Evolutionary conservation across 2,888 invertebrate species (phyloP).

Genomic region (Isoperla grammatica): DNA sequence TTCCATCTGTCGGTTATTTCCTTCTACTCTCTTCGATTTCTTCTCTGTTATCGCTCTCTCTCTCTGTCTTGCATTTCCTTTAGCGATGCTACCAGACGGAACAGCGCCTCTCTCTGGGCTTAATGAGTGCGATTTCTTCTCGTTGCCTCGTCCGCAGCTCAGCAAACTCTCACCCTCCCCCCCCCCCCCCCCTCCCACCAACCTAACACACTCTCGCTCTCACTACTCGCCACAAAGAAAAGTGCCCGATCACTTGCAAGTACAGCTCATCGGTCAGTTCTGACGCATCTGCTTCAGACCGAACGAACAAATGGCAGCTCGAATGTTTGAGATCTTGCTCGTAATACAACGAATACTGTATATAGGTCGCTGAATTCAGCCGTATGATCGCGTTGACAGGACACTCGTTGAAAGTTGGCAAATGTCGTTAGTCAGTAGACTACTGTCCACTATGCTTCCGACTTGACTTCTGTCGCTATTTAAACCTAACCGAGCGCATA

Average conservation of each 20-base stretch:
- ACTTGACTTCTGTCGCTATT: background rate
- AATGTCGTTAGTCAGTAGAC: no score
- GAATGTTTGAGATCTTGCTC: no score
- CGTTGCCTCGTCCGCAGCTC: conserved; percentile 1
- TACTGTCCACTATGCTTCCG: no score
- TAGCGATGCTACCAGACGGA: conserved; percentile 13
- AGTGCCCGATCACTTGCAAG: no score
- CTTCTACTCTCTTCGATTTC: conserved; percentile 5
- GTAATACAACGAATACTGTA: no score
- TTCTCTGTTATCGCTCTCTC: background rate
- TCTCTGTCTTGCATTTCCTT: conserved; percentile 13
- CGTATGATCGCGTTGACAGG: no score
- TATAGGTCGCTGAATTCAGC: no score
- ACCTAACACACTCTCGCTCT: background rate
- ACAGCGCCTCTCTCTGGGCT: conserved; percentile 18
- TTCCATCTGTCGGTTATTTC: background rate
- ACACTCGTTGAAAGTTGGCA: no score
- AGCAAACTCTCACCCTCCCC: background rate
- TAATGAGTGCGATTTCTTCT: conserved; percentile 25
- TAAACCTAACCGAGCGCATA: conserved; percentile 11
- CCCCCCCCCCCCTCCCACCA: background rate
- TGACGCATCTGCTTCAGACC: no score
- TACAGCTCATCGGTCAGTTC: no score
- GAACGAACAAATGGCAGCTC: no score
- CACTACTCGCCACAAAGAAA: conserved; percentile 2